Conservation (phyloP, 2,888 invertebrate genomes). For the Isotomurus palustris region DNA sequence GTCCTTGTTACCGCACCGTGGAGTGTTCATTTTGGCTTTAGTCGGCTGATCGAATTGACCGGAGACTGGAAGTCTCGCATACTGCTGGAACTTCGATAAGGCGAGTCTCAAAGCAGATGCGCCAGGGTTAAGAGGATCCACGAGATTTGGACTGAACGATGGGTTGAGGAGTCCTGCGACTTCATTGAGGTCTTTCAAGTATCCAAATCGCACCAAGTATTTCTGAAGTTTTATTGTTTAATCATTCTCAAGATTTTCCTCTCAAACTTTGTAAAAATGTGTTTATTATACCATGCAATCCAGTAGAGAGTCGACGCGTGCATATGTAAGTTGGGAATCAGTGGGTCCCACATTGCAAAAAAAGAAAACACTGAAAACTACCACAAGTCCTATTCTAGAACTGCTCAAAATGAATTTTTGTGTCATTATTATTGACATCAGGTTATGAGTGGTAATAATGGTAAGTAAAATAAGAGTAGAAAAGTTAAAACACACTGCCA, state of each 20-base stretch:
- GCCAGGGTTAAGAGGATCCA: conserved; percentile 17
- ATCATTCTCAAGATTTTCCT: not conserved
- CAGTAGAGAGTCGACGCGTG: conserved; percentile 15
- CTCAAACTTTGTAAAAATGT: not conserved
- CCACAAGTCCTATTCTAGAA: too few relatives aligned
- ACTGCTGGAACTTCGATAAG: conserved; percentile 25
- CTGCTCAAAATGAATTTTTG: too few relatives aligned
- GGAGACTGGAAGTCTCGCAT: conserved; percentile 20
- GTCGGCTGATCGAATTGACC: conserved; percentile 31
- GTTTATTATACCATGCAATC: conserved; percentile 18
- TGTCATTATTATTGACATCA: too few relatives aligned
- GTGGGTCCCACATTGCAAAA: too few relatives aligned
- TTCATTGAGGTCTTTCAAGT: conserved; percentile 28
- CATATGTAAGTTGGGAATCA: conserved; percentile 17
- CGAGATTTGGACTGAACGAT: conserved; percentile 2
- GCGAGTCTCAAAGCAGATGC: conserved; percentile 19
- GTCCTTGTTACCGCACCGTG: conserved; percentile 34
- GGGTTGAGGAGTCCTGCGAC: conserved; percentile 23
- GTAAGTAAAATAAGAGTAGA: too few relatives aligned
- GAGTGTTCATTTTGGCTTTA: conserved; percentile 28
- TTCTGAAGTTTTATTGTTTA: conserved; percentile 9
- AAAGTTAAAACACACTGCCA: too few relatives aligned
- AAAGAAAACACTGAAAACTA: too few relatives aligned
- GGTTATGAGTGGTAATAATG: too few relatives aligned
- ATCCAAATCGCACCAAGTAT: conserved; percentile 32